Percentiles rank a stretch among this genome's conserved stretches.
Conservation (phyloP, 2,113 vertebrate species). For the Corvus cornix region DNA sequence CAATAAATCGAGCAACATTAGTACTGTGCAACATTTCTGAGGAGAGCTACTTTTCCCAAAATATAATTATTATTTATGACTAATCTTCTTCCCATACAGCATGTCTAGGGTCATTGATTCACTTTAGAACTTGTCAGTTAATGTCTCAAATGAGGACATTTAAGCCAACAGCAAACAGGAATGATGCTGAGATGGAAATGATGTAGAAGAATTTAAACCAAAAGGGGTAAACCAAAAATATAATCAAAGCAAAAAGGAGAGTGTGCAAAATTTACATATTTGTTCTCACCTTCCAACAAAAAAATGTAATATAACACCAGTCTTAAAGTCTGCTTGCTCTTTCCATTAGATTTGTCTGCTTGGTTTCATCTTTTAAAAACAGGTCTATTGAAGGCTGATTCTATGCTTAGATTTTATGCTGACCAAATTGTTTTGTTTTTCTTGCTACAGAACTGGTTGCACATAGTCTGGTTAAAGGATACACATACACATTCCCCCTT, state of each 20-base stretch:
- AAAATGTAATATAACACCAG: background rate
- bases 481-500: background rate
- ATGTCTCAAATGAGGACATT: slow-evolving; percentile 2
- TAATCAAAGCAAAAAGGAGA: background rate
- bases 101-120: background rate
- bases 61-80: background rate
- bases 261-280: background rate
- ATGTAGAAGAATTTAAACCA: background rate
- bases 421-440: background rate
- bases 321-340: background rate
- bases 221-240: background rate
- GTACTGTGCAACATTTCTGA: background rate
- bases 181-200: background rate
- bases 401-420: background rate
- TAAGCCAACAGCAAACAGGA: background rate
- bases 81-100: background rate
- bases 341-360: background rate
- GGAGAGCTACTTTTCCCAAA: background rate
- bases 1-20: background rate
- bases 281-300: background rate
- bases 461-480: background rate
- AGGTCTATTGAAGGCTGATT: background rate
- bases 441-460: background rate
- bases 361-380: background rate
- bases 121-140: background rate